phyloP scores from a whole-genome alignment of 2,888 invertebrate genomes.

The Campoplex nolae region DNA sequence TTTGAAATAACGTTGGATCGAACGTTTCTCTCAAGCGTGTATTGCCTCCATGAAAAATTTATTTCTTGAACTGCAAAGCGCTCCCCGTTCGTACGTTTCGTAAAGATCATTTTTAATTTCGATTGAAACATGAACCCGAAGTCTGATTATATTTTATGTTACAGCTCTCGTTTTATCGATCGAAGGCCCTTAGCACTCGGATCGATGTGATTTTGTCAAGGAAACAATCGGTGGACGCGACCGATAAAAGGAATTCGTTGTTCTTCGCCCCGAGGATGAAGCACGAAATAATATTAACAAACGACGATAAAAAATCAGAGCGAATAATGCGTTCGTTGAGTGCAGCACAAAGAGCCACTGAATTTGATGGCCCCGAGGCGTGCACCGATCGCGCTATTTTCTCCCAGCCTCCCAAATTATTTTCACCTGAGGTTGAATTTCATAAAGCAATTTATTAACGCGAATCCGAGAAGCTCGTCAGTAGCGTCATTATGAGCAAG shows the following conservation, averaged over 20 bases:
- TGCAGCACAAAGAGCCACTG: not conserved
- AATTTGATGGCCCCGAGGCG: not conserved
- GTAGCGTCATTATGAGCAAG: constrained; percentile 8
- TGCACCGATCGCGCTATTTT: constrained; percentile 15
- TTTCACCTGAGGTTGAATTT: constrained; percentile 49
- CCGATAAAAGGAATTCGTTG: not conserved
- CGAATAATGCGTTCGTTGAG: not conserved
- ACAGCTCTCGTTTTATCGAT: not conserved
- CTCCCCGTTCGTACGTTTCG: no score
- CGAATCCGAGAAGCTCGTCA: constrained; percentile 5
- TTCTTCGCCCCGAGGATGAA: not conserved
- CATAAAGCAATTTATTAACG: constrained; percentile 37
- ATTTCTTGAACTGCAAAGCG: no score
- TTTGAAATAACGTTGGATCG: no score
- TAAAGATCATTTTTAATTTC: no score
- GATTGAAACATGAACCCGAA: no score
- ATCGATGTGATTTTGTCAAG: not conserved
- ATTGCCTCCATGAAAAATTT: no score
- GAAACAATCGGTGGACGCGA: not conserved
- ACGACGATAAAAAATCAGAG: not conserved
- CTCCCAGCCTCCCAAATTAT: constrained; percentile 20
- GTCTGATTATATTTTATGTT: no score
- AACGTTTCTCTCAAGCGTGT: no score
- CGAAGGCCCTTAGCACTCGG: not conserved
- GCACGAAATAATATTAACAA: not conserved